Evolutionary conservation across 2,888 invertebrate genomes (phyloP), one percentile per base, ranked within the genome.

Genomic region (Cheiracanthium punctorium): DNA sequence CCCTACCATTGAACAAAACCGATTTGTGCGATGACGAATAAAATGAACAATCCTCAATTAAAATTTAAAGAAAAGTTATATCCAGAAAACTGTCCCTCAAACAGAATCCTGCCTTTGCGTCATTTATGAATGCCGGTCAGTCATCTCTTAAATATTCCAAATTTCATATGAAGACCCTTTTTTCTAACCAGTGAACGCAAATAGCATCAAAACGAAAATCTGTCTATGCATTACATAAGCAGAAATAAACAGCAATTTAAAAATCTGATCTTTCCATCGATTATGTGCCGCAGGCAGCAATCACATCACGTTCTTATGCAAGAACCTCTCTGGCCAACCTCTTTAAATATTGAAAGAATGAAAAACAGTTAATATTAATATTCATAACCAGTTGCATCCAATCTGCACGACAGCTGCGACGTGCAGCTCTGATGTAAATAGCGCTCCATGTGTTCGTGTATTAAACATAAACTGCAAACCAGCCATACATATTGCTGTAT

Each of bases 321-420:
- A 48, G 14, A 10, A 17, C 12, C 48, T 17, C 48, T 17, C 48
- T 7, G 14, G 17, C 12, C 48, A 48, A 10, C 80, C 76, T 73
- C 43, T 80, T 80, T 73, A 80, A 80, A 80, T 80, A 80, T 80
- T 80, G 48, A 80, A 73, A 28, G 64, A 43, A 73, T 67, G 67
- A 80, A 80, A 73, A 80, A n/a, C 65, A 73, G 64, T 73, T 67
- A 20, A 5, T 41, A 67, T 80, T 65, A 80, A 80, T 80, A 80
- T 80, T 80, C 80, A 80, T 80, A 80, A 80, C 80, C 58, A 37
- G 64, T 80, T 80, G 80, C 43, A 24, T 17, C 37, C 29, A 67
- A 14, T 29, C 17, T 10, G 43, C 58, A 58, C 73, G 37, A 43
- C 48, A 48, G 12, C 48, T 10, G 48, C 7, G 48, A 48, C 48